Evolutionary conservation across 30 jellyfish, hydroid and myxozoan genomes (phyloP).

Genomic region (Turritopsis dohrnii): DNA sequence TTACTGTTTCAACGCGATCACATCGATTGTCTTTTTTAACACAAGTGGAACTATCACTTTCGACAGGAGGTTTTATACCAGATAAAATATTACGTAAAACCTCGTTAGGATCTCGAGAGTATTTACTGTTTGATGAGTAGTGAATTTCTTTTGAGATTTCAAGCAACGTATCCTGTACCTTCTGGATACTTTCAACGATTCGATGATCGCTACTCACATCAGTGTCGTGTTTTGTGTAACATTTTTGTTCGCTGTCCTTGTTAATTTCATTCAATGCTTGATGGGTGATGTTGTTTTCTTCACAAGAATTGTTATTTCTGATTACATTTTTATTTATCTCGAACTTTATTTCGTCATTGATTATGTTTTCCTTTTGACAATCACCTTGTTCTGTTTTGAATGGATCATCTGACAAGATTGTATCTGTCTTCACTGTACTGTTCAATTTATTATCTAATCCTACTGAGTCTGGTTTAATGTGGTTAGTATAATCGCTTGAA

Average conservation of each 20-base stretch:
- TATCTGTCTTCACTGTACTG: background rate
- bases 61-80: constrained; percentile 72
- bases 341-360: background rate
- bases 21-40: background rate
- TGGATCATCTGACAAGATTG: background rate
- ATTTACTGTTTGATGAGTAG: constrained; percentile 8
- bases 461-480: background rate
- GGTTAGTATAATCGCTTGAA: background rate
- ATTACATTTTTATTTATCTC: background rate
- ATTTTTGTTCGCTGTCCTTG: constrained; percentile 28
- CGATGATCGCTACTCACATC: constrained; percentile 17
- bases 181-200: constrained; percentile 37
- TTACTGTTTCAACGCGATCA: constrained; percentile 20
- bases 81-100: constrained; percentile 60
- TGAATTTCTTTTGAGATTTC: constrained; percentile 70
- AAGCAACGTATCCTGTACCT: constrained; percentile 69
- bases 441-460: background rate
- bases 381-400: background rate
- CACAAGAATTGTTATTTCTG: background rate
- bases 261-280: constrained; percentile 37
- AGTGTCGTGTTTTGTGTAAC: constrained; percentile 38
- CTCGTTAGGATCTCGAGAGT: constrained; percentile 63
- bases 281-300: constrained; percentile 28
- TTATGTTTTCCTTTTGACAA: background rate
- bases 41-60: background rate